A percentile compares a stretch with the other conserved stretches of the same genome.
Conservation (phyloP, 2,113 vertebrate genomes). For the Hypanus sabinus region DNA sequence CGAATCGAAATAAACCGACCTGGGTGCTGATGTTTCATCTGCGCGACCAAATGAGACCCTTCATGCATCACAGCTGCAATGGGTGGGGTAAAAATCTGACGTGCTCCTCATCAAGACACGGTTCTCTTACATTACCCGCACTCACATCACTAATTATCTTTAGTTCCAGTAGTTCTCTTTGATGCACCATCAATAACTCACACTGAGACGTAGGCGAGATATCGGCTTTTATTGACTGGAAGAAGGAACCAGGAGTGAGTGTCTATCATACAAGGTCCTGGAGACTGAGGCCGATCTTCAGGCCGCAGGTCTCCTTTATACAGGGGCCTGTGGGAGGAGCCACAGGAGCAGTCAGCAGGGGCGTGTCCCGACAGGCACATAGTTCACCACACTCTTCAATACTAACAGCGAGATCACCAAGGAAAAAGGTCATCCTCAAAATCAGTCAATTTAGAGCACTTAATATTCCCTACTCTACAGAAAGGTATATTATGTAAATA, state of each 20-base stretch:
- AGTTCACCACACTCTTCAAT: no score
- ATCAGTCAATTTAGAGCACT: not conserved
- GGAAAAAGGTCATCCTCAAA: not conserved
- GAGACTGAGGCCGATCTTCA: no score
- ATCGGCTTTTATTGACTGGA: no score
- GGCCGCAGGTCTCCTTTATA: no score
- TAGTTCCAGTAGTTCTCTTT: not conserved
- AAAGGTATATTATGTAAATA: no score
- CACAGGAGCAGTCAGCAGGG: no score
- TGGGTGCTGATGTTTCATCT: not conserved
- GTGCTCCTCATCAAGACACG: not conserved
- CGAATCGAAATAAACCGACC: not conserved
- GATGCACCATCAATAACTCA: no score
- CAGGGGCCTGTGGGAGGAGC: no score
- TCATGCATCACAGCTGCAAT: not conserved
- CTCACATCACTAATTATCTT: not conserved
- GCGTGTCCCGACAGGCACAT: no score
- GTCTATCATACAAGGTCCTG: no score
- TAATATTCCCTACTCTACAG: not conserved
- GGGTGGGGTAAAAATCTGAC: not conserved
- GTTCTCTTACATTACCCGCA: not conserved
- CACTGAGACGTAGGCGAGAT: no score
- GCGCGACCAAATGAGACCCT: not conserved
- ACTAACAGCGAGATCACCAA: not conserved
- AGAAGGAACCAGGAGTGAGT: no score